Percentiles rank a stretch among this genome's conserved stretches.
Conservation (phyloP, 2,113 vertebrate genomes). For the Pygathrix nemaeus region DNA sequence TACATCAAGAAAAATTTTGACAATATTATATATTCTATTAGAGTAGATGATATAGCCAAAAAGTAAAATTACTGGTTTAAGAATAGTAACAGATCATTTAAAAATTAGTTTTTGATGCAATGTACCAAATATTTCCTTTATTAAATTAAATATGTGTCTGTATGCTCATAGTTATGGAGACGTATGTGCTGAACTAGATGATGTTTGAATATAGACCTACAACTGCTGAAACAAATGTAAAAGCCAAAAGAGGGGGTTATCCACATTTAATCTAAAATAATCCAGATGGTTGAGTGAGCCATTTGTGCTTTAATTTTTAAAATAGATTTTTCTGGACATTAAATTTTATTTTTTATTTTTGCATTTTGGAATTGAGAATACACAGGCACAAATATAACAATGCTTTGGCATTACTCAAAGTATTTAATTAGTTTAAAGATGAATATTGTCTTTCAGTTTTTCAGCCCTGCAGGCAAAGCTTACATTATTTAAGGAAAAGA, state of each 20-base stretch:
- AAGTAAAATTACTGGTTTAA: background rate
- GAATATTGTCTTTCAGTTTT: slow-evolving; percentile 22
- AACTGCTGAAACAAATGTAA: background rate
- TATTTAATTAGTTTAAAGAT: slow-evolving; percentile 59
- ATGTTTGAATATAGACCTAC: background rate
- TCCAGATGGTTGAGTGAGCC: background rate
- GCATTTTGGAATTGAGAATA: slow-evolving; percentile 18
- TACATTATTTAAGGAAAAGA: slow-evolving; percentile 63
- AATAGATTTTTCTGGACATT: background rate
- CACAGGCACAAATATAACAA: background rate
- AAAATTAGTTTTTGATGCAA: background rate
- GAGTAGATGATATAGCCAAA: background rate
- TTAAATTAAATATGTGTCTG: background rate
- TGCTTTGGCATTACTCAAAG: background rate
- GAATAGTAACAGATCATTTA: background rate
- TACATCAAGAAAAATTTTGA: background rate
- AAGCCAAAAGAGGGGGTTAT: background rate
- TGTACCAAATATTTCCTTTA: background rate
- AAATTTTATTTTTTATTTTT: background rate
- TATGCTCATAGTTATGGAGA: background rate
- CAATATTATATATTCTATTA: background rate
- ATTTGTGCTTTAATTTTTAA: background rate
- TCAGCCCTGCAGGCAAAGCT: background rate
- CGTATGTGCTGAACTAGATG: background rate
- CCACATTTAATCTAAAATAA: background rate